Base-by-base conservation (phyloP, 2,113 vertebrate genomes). In the Strigops habroptila region DNA sequence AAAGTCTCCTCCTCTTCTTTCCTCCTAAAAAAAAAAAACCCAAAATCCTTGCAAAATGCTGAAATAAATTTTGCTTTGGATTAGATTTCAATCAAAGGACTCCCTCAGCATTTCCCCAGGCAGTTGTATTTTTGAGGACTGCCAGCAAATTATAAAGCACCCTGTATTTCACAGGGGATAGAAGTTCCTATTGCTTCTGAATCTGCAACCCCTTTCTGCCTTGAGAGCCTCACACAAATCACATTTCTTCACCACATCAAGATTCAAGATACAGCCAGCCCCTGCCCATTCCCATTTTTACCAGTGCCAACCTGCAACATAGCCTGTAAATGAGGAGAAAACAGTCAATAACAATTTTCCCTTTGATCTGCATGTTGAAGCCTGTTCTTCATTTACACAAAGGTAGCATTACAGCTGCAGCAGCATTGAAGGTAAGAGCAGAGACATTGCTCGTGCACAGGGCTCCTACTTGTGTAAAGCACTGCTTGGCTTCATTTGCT, bases 91-190 rank as follows among this genome's bases (percentile, higher is more conserved):
- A 8, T 24, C 31, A 77, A 59, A 74, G 2, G 0, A 41, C 7
- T 60, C 28, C 22, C 7, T 75, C 15, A 12, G 28, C 2, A 1
- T 65, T 82, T 57, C 19, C 28, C 24, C 0, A 0, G 6, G 27
- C 16, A 27, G 44, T 2, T 86, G 9, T n/a, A 33, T 7, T 77
- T 86, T 57, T 18, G 21, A 85, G 31, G 23, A 48, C 64, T 44
- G 21, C 4, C 43, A 85, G n/a, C 8, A 60, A 43, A 37, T 27
- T 18, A 11, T 23, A 6, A 74, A 65, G 31, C 10, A 60, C 14
- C 19, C 13, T n/a, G 18, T 39, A 13, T 64, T 86, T 74, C 65
- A 67, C 9, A 41, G 16, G 4, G 12, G 10, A n/a, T 1, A 52
- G n/a, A 73, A 63, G 23, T 17, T 73, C 27, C 37, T 64, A 44